A percentile compares a stretch with the other conserved stretches of the same genome.
These are phyloP conservation scores for Nesospiza acunhae DNA, from an alignment of 2,113 vertebrate genomes.

Conservation along the genomic window DNA sequence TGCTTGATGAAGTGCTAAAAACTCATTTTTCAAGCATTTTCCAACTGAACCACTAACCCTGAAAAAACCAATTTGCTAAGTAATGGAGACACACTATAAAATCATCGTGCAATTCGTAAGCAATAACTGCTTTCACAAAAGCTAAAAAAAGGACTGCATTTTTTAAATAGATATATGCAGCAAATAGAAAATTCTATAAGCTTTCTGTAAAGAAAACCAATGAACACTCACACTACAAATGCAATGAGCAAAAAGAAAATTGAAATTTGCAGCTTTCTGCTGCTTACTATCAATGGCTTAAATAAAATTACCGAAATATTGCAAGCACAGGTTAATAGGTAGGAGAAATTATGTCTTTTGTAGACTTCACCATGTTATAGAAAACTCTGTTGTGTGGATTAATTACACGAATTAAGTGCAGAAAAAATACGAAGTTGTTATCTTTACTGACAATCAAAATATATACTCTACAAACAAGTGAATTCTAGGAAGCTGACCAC, in stretches of 20 bases:
- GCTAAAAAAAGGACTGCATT: neutral
- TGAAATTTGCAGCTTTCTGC: slow-evolving; percentile 34
- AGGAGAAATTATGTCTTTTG: slow-evolving; percentile 15
- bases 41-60: slow-evolving; percentile 65
- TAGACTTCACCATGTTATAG: neutral
- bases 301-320: slow-evolving; percentile 48
- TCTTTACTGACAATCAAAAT: slow-evolving; percentile 64
- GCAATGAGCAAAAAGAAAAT: slow-evolving; percentile 6
- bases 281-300: slow-evolving; percentile 43
- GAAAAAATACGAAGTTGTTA: slow-evolving; percentile 58
- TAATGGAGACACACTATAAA: slow-evolving; percentile 53
- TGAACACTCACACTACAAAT: neutral
- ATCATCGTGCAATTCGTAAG: slow-evolving; percentile 9
- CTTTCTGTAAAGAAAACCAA: slow-evolving; percentile 44
- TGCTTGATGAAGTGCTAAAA: slow-evolving; percentile 70
- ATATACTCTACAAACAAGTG: slow-evolving; percentile 47
- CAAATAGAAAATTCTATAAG: slow-evolving; percentile 36
- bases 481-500: slow-evolving; percentile 39
- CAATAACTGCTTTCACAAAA: neutral
- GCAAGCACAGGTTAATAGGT: slow-evolving; percentile 64
- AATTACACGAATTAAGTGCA: slow-evolving; percentile 65
- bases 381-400: slow-evolving; percentile 49
- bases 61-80: slow-evolving; percentile 17
- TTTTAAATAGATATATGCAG: slow-evolving; percentile 43
- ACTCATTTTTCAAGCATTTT: slow-evolving; percentile 47